Conservation (phyloP, 2,888 invertebrate species). For the Luperina nickerlii region DNA sequence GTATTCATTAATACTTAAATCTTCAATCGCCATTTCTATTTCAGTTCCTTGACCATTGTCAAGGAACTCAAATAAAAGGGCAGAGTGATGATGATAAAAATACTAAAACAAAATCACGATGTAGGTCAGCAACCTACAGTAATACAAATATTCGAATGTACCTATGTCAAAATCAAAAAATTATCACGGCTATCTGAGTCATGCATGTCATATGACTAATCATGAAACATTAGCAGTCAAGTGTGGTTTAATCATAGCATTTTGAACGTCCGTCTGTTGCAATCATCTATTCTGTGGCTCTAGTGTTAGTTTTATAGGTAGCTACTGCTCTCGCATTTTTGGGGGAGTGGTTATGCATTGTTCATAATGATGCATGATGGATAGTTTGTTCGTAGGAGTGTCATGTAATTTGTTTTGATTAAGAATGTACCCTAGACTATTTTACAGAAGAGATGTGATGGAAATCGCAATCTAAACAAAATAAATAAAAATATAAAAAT, state of each 20-base stretch:
- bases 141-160: conserved; percentile 8
- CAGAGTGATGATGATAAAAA: neutral
- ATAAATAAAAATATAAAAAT: too few species aligned
- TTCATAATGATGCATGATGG: neutral
- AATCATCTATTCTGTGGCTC: conserved; percentile 1
- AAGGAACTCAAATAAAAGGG: neutral
- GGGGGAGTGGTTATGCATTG: too few species aligned
- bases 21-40: too few species aligned
- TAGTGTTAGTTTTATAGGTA: neutral
- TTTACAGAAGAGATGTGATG: too few species aligned
- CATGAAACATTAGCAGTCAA: conserved; percentile 17
- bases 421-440: neutral
- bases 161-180: conserved; percentile 6
- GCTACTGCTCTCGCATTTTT: neutral
- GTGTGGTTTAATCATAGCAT: conserved; percentile 27
- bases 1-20: too few species aligned
- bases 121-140: conserved; percentile 1
- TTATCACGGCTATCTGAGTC: conserved; percentile 28
- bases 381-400: neutral
- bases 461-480: too few species aligned
- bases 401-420: neutral
- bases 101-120: conserved; percentile 16
- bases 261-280: conserved; percentile 21
- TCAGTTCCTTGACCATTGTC: too few species aligned
- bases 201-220: conserved; percentile 45